Conservation (phyloP, 2,888 invertebrate species). For the Oligia strigilis region DNA sequence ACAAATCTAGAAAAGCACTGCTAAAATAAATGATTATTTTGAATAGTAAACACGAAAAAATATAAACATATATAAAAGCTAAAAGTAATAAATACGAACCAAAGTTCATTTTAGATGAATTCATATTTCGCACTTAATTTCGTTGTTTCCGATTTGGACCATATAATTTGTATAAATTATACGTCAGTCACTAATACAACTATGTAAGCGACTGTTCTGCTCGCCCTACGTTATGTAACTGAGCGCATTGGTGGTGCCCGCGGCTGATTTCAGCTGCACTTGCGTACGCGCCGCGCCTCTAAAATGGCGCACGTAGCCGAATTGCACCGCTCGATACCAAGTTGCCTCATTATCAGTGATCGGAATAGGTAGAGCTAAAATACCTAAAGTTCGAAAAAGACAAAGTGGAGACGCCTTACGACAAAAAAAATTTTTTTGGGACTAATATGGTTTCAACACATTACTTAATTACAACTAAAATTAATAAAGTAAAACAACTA, state of each 20-base stretch:
- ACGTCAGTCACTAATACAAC: conserved; percentile 34
- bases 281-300: conserved; percentile 50
- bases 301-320: conserved; percentile 41
- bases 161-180: conserved; percentile 20
- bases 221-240: conserved; percentile 79
- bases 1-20: background rate
- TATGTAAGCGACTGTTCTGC: conserved; percentile 67
- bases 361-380: too few relatives aligned
- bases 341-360: background rate
- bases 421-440: too few relatives aligned
- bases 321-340: conserved; percentile 9
- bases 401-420: too few relatives aligned
- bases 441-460: too few relatives aligned
- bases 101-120: conserved; percentile 42
- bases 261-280: conserved; percentile 64
- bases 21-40: background rate
- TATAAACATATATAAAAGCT: background rate
- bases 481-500: too few relatives aligned
- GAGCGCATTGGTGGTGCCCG: conserved; percentile 59
- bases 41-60: background rate
- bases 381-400: too few relatives aligned
- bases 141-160: conserved; percentile 8
- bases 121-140: conserved; percentile 39
- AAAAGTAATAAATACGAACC: conserved; percentile 58
- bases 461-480: too few relatives aligned